phyloP scores from a whole-genome alignment of 2,888 invertebrate genomes.

The Habroteleia sp. region DNA sequence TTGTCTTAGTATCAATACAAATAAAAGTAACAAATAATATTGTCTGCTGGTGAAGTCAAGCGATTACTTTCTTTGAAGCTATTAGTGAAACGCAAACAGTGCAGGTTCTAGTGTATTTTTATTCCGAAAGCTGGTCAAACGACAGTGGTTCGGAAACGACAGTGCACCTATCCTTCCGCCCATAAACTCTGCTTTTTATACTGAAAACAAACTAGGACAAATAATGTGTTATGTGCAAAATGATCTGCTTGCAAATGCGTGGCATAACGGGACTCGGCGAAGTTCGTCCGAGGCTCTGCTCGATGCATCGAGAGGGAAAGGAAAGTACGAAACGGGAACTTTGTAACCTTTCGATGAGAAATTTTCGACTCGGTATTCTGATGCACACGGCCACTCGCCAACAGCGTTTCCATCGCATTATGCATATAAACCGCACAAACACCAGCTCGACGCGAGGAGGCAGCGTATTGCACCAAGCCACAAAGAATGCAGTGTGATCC shows the following conservation, averaged over 20 bases:
- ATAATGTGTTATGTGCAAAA: conserved; percentile 41
- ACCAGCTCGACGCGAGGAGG: not conserved
- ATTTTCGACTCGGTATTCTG: conserved; percentile 63
- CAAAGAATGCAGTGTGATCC: conserved; percentile 46
- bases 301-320: conserved; percentile 64
- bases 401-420: conserved; percentile 49
- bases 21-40: too few species aligned
- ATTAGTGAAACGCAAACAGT: too few species aligned
- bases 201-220: conserved; percentile 36
- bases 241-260: conserved; percentile 30
- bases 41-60: too few species aligned
- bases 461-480: conserved; percentile 5
- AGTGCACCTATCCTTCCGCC: not conserved
- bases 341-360: conserved; percentile 66
- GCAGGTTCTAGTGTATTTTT: too few species aligned
- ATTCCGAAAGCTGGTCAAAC: too few species aligned
- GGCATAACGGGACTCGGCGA: conserved; percentile 51
- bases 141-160: too few species aligned
- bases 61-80: too few species aligned
- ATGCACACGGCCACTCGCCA: conserved; percentile 52
- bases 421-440: conserved; percentile 39
- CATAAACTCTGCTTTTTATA: conserved; percentile 21
- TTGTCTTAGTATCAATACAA: too few species aligned
- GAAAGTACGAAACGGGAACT: conserved; percentile 65
- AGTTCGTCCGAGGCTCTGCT: conserved; percentile 33